Evolutionary conservation across 2,888 invertebrate species (phyloP), one percentile per base, ranked within the genome.

Genomic region (Cinara cedri): DNA sequence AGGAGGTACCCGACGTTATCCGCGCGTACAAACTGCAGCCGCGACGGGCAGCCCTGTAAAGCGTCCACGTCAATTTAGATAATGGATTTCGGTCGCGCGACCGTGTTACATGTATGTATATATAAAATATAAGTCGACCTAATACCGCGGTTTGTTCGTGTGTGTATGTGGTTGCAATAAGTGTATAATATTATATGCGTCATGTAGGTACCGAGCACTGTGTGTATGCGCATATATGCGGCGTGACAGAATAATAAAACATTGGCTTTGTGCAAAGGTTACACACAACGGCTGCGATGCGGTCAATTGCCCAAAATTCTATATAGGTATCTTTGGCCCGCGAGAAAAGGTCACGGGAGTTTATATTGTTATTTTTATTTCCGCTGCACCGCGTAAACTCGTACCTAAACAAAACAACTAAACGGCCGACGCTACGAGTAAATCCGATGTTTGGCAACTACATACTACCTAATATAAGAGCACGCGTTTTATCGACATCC

Each of bases 181-280:
- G 34, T 34, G 34, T 34, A 34, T 6, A 34, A n/a, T n/a, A n/a
- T n/a, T n/a, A n/a, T n/a, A n/a, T n/a, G n/a, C 34, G 3, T 34
- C 34, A 6, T 34, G 34, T 34, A 34, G n/a, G n/a, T n/a, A n/a
- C 54, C 16, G 14, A 8, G 26, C n/a, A 9, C n/a, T n/a, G n/a
- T n/a, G n/a, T n/a, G n/a, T n/a, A 34, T 13, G 26, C 34, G n/a
- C 26, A 21, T 21, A 8, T 19, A n/a, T 4, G 4, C n/a, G 19
- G 26, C 19, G 54, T 54, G 44, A 72, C 71, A 3, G 57, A 24
- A 46, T 24, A 72, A 72, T 57, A 57, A 72, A 72, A 57, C 24
- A 19, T 46, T 13, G 34, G 54, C 55, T 70, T 42, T 42, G n/a
- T 9, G 16, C 57, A 72, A 72, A 72, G 71, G 71, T 72, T 44